Percentiles rank a stretch among this genome's conserved stretches.
These are phyloP conservation scores for Ophion ventricosus DNA, from an alignment of 2,888 invertebrate genomes.

Conservation along the genomic window DNA sequence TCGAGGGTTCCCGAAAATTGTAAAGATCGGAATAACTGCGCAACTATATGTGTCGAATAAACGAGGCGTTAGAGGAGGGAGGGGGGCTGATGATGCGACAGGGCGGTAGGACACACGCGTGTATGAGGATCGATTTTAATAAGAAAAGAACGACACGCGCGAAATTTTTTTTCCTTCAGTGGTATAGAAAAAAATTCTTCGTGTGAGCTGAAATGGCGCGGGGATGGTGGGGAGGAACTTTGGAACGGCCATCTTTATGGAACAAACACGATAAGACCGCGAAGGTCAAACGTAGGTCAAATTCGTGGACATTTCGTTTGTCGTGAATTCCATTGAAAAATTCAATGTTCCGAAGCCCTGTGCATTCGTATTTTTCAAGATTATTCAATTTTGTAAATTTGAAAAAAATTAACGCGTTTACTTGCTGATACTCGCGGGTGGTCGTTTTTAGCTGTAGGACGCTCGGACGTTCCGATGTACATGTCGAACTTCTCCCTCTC, in stretches of 20 bases:
- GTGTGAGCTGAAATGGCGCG: background rate
- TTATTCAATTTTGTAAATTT: background rate
- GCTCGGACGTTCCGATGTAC: background rate
- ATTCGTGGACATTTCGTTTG: background rate
- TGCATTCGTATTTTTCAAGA: background rate
- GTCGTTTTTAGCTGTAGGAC: background rate
- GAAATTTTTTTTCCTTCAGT: constrained; percentile 4
- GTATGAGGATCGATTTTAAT: constrained; percentile 19
- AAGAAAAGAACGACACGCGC: constrained; percentile 42
- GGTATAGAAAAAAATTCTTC: background rate
- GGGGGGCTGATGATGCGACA: background rate
- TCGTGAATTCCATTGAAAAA: background rate
- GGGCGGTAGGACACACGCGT: background rate
- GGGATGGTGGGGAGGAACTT: no score
- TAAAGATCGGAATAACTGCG: constrained; percentile 53
- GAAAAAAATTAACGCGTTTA: background rate
- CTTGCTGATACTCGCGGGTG: background rate
- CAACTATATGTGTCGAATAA: constrained; percentile 36
- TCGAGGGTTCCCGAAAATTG: constrained; percentile 67
- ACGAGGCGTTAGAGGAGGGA: background rate
- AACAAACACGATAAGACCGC: background rate
- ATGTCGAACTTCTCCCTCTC: background rate
- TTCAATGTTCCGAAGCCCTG: background rate
- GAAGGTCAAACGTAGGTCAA: background rate
- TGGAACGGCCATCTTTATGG: background rate